Conservation (phyloP, 2,113 vertebrate species). For the Dromaius novaehollandiae region DNA sequence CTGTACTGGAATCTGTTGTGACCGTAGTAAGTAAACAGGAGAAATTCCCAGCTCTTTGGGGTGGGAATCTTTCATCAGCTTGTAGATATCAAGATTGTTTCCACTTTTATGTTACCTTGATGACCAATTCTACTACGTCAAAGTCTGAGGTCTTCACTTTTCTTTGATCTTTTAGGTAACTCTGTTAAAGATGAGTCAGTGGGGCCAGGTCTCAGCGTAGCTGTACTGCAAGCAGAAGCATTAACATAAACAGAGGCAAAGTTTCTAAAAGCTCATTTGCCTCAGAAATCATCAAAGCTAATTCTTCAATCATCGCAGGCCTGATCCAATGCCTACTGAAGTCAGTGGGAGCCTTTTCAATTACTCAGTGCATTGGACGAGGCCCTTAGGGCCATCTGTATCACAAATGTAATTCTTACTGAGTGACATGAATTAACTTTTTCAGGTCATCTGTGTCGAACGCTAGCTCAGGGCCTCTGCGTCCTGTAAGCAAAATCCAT, state of each 20-base stretch:
- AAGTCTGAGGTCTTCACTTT: neutral
- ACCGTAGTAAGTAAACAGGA: neutral
- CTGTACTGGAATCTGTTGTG: fast-evolving
- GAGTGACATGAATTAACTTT: neutral
- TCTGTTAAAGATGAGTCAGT: neutral
- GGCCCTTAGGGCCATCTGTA: neutral
- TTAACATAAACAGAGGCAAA: neutral
- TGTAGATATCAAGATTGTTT: neutral
- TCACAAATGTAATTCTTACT: neutral
- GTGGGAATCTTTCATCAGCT: neutral
- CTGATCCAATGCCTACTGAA: neutral
- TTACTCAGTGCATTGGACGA: neutral
- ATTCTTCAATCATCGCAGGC: neutral
- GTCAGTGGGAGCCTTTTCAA: neutral
- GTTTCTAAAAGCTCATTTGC: neutral
- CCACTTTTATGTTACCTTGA: neutral
- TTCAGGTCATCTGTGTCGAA: neutral
- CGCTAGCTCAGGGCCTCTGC: fast-evolving
- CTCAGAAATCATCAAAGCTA: neutral
- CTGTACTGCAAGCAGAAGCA: neutral
- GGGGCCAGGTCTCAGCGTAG: neutral
- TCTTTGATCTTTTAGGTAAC: neutral
- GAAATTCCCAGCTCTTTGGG: neutral
- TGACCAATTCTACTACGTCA: neutral
- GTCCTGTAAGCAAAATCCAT: neutral